Conservation (phyloP, 2,797 vertebrate genomes). For the Steatocranus sp. region DNA sequence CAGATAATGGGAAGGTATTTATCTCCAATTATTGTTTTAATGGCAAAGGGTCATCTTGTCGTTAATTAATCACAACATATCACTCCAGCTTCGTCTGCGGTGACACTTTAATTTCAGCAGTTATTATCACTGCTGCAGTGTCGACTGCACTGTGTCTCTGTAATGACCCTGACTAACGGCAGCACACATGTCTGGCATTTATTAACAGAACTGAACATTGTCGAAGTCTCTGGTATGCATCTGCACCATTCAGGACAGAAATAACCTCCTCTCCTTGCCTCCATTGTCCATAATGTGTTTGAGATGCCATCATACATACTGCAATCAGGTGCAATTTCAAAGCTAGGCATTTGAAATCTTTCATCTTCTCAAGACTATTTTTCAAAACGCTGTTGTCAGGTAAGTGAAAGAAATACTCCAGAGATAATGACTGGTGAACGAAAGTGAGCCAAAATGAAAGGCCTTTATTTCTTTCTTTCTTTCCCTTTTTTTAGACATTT, state of each 20-base stretch:
- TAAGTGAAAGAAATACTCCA: neutral
- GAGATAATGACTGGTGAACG: neutral
- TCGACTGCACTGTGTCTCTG: constrained; percentile 26
- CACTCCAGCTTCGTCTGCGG: constrained; percentile 41
- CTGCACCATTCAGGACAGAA: constrained; percentile 23
- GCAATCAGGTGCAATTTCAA: neutral
- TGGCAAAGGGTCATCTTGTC: constrained; percentile 52
- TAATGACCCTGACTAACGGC: constrained; percentile 49
- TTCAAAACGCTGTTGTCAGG: neutral
- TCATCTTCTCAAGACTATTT: constrained; percentile 6
- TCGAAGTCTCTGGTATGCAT: constrained; percentile 14
- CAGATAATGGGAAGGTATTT: constrained; percentile 46
- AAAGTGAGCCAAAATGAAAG: neutral
- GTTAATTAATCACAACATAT: constrained; percentile 66
- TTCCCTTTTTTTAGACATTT: neutral
- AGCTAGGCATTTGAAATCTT: neutral
- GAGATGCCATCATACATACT: neutral
- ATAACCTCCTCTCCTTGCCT: constrained; percentile 8
- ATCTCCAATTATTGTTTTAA: constrained; percentile 58
- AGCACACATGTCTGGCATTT: constrained; percentile 52
- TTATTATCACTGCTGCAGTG: constrained; percentile 43
- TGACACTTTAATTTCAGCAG: constrained; percentile 66
- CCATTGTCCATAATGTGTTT: neutral
- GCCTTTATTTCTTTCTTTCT: neutral
- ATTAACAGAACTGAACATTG: constrained; percentile 23